Evolutionary conservation across 2,797 vertebrate genomes (phyloP), one percentile per base, ranked within the genome.

Genomic region (Mionectes olivaceus): DNA sequence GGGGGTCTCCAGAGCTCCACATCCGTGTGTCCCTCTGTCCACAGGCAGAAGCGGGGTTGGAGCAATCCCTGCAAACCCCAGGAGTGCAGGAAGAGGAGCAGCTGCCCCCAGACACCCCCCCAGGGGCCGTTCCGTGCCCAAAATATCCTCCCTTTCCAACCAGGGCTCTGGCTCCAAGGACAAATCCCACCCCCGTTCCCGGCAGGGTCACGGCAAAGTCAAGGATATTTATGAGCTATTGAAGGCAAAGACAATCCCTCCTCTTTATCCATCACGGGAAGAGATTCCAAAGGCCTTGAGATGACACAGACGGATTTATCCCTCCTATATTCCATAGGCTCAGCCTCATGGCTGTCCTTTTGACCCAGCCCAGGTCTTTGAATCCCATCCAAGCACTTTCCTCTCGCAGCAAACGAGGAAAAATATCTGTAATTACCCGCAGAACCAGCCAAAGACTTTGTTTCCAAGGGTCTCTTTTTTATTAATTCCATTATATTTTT

Each of bases 401-500:
- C 83, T 46, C 59, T 46, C 65, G n/a, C 24, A 25, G 12, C 32
- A 68, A 71, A 32, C 15, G n/a, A 33, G 60, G 85, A 2, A 37
- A 7, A 47, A 4, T 3, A 78, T 7, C 37, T 49, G 47, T 15
- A 56, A 60, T 37, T n/a, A 77, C 5, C 49, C 27, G 7, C 35
- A 74, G 41, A 83, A 70, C 5, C 67, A 82, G 6, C 3, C 32
- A 61, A 88, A 90, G 27, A 60, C 8, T 22, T 37, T 73, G 9
- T 56, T 79, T 79, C 30, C 19, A 59, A 87, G 32, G 19, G n/a
- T 8, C 35, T 15, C 61, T 85, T 89, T 87, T 87, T 95, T 46
- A 96, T 95, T 95, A 95, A 95, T 79, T 92, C 74, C 41, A n/a
- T 44, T 89, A 12, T 79, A 82, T 79, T 69, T 77, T 56, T 47